Base-by-base conservation (phyloP, 2,113 vertebrate species). In the Planiliza haematocheilus region DNA sequence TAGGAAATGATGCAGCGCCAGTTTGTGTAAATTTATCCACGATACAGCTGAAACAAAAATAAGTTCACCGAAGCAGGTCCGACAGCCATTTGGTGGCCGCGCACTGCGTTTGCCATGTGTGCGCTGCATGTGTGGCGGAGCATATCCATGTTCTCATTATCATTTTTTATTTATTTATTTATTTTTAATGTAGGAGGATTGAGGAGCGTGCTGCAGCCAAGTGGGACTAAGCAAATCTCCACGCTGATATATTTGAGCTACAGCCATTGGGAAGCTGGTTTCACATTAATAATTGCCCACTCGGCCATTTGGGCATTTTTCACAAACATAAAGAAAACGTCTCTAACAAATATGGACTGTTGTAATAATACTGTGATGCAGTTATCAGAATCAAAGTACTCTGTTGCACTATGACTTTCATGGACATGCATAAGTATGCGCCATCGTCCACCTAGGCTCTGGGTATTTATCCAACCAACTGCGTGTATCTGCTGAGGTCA, bases 21-120 rank as follows among this genome's bases (percentile, higher is more conserved):
- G 72, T 83, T 85, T 83, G 74, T 84, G 74, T 81, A 74, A 84
- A 86, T 79, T 38, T 66, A 79, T 81, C 78, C 56, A 59, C 11
- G 21, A 77, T 66, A 81, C 60, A 67, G 71, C 49, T 61, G 52
- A 79, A 83, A 83, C 78, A 24, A 76, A 84, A 84, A 67, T 46
- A 79, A 67, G 64, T 79, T 74, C 46, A 67, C 13, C 59, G 70
- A 81, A 62, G 66, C 50, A 46, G 50, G 59, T 68, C 79, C n/a
- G 34, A 49, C 66, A 74, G 42, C 62, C 74, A 12, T 63, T 79
- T 37, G 51, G 56, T 79, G 7, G 18, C 67, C 56, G 20, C 30
- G 4, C 8, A 9, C 38, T 18, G 9, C 52, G 65, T 77, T 85
- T 55, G 43, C 46, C 30, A 1, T 30, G 37, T 72, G 69, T 66